A percentile compares a stretch with the other conserved stretches of the same genome.
Evolutionary conservation across 2,113 vertebrate species (phyloP).

Genomic region (Dasypus novemcinctus): DNA sequence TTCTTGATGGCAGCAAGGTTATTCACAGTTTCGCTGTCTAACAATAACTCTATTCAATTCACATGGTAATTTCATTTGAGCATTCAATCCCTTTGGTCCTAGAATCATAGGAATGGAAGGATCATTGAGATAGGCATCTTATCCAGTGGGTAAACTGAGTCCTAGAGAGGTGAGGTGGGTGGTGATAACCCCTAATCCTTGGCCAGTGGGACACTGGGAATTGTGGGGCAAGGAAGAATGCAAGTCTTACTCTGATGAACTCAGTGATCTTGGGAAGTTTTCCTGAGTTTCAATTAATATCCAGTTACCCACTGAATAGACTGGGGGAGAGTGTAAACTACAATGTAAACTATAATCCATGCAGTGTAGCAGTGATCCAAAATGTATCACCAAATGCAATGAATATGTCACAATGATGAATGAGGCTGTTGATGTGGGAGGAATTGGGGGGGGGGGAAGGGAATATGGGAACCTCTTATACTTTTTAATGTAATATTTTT

Average conservation of each 20-base stretch:
- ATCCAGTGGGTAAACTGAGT: not conserved
- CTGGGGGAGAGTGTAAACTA: no score
- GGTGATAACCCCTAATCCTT: no score
- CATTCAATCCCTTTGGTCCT: not conserved
- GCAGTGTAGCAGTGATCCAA: no score
- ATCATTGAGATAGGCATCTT: not conserved
- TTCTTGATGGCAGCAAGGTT: not conserved
- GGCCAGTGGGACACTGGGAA: not conserved
- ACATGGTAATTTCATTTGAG: not conserved
- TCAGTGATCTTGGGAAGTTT: not conserved
- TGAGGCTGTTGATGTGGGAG: no score
- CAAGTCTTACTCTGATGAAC: not conserved
- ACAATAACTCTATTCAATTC: not conserved
- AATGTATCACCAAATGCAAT: no score
- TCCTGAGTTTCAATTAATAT: not conserved
- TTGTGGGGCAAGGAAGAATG: no score
- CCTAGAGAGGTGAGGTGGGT: not conserved
- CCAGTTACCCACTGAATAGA: no score
- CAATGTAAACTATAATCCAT: no score
- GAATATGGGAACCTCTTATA: no score
- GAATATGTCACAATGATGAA: no score
- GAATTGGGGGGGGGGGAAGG: no score
- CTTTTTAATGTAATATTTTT: no score
- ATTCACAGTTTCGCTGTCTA: not conserved
- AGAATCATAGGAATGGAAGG: not conserved